Evolutionary conservation across 2,888 invertebrate species (phyloP).

Genomic region (Ochropleura leucogaster): DNA sequence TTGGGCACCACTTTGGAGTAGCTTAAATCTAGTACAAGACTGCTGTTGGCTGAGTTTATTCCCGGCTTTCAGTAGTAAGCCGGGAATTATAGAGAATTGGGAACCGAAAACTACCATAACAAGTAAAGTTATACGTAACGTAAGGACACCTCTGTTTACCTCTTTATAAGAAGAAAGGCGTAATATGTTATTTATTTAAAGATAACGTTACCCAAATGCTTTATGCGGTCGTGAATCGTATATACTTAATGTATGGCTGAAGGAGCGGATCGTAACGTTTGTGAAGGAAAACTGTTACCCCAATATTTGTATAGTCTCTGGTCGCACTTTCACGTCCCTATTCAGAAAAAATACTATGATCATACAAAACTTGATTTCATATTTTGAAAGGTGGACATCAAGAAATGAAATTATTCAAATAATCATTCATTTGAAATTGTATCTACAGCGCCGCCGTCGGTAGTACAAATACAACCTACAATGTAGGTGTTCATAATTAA

Average conservation of each 20-base stretch:
- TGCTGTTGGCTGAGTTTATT: neutral
- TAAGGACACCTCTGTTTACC: conserved; percentile 25
- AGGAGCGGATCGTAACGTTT: conserved; percentile 35
- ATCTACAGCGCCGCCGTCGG: neutral
- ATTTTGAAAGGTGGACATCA: no score
- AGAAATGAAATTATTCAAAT: no score
- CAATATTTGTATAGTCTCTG: conserved; percentile 59
- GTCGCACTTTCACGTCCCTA: conserved; percentile 59
- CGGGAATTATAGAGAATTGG: neutral
- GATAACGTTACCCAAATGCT: conserved; percentile 52
- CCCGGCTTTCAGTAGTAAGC: no score
- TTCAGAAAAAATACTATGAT: conserved; percentile 59
- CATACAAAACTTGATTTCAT: neutral
- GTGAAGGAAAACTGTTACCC: conserved; percentile 37
- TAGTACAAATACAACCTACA: neutral
- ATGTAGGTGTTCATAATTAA: neutral
- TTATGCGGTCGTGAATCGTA: conserved; percentile 48
- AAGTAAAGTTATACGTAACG: conserved; percentile 8
- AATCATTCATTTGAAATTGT: no score
- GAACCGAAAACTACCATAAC: conserved; percentile 9
- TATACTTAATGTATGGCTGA: conserved; percentile 62
- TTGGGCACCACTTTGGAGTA: neutral
- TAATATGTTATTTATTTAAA: conserved; percentile 49
- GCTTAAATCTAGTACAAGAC: no score
- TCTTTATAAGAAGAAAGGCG: conserved; percentile 21